Evolutionary conservation across 2,797 vertebrate species (phyloP), one percentile per base, ranked within the genome.

Genomic region (Cyprinella venusta): DNA sequence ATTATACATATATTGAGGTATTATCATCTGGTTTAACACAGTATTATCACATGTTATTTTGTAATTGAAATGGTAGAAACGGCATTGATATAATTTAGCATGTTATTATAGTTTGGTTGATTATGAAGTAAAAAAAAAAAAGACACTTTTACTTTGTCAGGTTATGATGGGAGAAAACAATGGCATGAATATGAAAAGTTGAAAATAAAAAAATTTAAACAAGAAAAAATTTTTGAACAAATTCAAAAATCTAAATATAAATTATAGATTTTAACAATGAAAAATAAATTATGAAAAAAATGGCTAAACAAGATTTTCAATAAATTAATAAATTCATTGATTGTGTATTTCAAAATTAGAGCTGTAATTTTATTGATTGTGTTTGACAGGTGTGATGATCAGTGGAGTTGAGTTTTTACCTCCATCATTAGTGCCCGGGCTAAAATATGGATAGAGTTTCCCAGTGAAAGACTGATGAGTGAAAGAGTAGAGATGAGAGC

Each of bases 341-440:
- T 7, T 18, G 6, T 15, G 13, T 9, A 19, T 36, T 65, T 64
- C 16, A 40, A 36, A 9, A 38, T 38, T 15, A 13, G 8, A 1
- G 26, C 38, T 40, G 8, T 40, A 40, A 40, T 21, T 61, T 61
- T 5, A 61, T 61, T 13, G 12, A 61, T 26, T 61, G n/a, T 59
- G 0, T 1, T 6, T 59, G 56, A 59, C 56, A 59, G 56, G n/a
- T 24, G 56, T 59, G 56, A 59, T 59, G 56, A 59, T 59, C n/a
- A 59, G n/a, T 24, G 56, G 56, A 59, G 56, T 59, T 24, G 56
- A 59, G 56, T 59, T 59, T 59, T 59, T 59, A 59, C 30, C 30
- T 30, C 30, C 30, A 30, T 59, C 0, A 6, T 59, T 59, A 0
- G 0, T 0, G 0, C 0, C 0, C 0, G 56, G 56, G 56, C 5